These are phyloP conservation scores for Leptoclinus maculatus DNA, from an alignment of 2,797 vertebrate genomes.

Conservation along the genomic window DNA sequence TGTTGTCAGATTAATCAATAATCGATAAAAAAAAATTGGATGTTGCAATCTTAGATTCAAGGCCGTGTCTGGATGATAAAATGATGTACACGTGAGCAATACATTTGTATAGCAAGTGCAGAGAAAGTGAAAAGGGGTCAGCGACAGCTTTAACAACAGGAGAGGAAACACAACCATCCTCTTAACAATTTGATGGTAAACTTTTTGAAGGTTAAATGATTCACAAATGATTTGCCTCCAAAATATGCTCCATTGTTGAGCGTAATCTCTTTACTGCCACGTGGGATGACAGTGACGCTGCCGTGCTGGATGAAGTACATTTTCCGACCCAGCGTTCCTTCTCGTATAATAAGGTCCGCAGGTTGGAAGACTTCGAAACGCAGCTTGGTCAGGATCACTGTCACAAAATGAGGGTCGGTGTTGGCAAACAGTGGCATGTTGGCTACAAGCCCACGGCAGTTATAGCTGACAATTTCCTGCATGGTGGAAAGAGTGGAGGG, in stretches of 20 bases:
- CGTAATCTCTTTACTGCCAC: constrained; percentile 87
- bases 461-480: constrained; percentile 94
- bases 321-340: constrained; percentile 92
- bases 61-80: neutral
- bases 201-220: neutral
- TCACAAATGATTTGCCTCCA: constrained; percentile 83
- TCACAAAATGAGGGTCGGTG: constrained; percentile 91
- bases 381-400: constrained; percentile 92
- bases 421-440: constrained; percentile 94
- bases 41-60: neutral
- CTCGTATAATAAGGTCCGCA: constrained; percentile 87
- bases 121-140: neutral
- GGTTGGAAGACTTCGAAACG: constrained; percentile 95
- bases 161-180: neutral
- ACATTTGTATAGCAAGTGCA: neutral
- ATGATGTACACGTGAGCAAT: neutral
- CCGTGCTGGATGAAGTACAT: constrained; percentile 98
- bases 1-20: neutral
- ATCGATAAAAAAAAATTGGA: neutral
- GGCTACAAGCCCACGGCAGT: constrained; percentile 92
- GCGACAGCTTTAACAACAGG: neutral
- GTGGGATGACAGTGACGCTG: constrained; percentile 88
- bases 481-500: constrained; percentile 5
- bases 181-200: neutral
- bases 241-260: constrained; percentile 93